These are phyloP conservation scores for Sarcophaga bullata DNA, from an alignment of 1,140 invertebrate genomes.

Conservation along the genomic window DNA sequence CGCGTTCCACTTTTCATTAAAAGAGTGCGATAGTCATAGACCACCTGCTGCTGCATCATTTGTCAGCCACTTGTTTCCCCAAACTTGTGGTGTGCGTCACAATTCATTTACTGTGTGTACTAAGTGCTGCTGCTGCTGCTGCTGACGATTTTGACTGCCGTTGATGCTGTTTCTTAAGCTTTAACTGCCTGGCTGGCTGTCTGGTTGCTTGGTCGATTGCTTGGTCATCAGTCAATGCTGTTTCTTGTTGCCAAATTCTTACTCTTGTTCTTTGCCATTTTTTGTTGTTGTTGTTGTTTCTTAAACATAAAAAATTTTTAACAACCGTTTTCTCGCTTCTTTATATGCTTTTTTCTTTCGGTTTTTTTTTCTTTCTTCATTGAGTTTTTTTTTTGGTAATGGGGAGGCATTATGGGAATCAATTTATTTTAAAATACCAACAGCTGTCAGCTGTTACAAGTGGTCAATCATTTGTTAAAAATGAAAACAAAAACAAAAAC, in stretches of 20 bases:
- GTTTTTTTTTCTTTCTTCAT: background rate
- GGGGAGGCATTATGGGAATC: conserved; percentile 17
- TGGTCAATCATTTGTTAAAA: conserved; percentile 23
- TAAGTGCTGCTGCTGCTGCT: background rate
- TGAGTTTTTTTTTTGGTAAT: background rate
- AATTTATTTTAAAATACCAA: background rate
- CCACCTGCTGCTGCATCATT: conserved; percentile 25
- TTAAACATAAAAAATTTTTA: too few relatives aligned
- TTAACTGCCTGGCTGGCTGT: too few relatives aligned
- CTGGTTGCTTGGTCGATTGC: background rate
- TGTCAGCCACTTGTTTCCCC: conserved; percentile 10
- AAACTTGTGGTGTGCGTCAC: conserved; percentile 20
- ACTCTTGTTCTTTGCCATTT: background rate
- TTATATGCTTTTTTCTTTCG: background rate
- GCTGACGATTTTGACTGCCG: background rate
- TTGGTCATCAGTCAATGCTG: background rate
- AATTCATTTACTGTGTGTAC: background rate
- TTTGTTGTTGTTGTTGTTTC: background rate
- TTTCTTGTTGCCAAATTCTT: background rate
- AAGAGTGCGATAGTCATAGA: background rate
- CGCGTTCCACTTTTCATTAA: background rate
- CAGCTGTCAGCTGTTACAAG: conserved; percentile 25
- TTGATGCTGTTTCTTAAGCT: too few relatives aligned
- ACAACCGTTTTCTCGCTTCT: background rate
- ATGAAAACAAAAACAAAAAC: background rate